Percentiles rank a stretch among this genome's conserved stretches.
Conservation (phyloP, 2,113 vertebrate species). For the Spilogale gracilis region DNA sequence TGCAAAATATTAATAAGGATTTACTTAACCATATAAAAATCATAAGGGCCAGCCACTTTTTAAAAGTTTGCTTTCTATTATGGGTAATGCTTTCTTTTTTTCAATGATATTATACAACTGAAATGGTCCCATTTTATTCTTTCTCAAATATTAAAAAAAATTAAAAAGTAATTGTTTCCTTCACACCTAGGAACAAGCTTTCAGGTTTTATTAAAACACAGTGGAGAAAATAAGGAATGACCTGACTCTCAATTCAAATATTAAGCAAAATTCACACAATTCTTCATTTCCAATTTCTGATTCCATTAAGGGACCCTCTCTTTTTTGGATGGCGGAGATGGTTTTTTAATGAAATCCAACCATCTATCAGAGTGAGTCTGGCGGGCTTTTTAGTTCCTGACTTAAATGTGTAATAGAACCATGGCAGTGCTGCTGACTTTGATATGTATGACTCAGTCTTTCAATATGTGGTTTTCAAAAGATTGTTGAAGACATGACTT, state of each 20-base stretch:
- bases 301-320: conserved; percentile 13
- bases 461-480: conserved; percentile 63
- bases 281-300: conserved; percentile 51
- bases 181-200: not conserved
- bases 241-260: conserved; percentile 3
- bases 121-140: not conserved
- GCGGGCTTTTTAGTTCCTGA: not conserved
- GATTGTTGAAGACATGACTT: conserved; percentile 51
- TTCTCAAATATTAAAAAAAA: conserved; percentile 24
- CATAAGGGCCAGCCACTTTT: not conserved
- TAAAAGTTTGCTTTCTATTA: not conserved
- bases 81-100: not conserved
- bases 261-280: not conserved
- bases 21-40: not conserved
- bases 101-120: not conserved
- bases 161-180: not conserved
- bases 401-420: conserved; percentile 36
- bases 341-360: conserved; percentile 59
- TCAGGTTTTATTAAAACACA: not conserved
- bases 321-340: not conserved
- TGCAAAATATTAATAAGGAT: fast-evolving
- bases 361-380: not conserved
- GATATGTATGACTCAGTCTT: not conserved
- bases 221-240: conserved; percentile 16
- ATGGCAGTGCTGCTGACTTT: not conserved